These are phyloP conservation scores for Sakesphorus luctuosus DNA, from an alignment of 2,113 vertebrate species.

Conservation along the genomic window DNA sequence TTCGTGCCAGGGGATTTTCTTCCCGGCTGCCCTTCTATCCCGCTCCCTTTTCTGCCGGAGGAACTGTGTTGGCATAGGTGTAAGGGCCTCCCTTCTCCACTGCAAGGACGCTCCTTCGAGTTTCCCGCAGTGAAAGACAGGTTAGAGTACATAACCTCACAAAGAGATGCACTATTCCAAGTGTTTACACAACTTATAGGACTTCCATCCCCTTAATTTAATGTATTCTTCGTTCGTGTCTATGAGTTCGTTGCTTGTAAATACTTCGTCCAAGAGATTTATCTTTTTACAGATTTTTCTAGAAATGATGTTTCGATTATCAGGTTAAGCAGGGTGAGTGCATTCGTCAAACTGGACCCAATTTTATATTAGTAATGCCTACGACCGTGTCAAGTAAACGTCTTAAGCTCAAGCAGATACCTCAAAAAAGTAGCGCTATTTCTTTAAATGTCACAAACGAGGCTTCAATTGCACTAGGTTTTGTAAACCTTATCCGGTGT, in stretches of 20 bases:
- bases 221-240: constrained; percentile 71
- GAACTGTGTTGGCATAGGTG: not conserved
- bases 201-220: constrained; percentile 79
- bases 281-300: constrained; percentile 86
- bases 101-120: not conserved
- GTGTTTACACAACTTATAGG: constrained; percentile 78
- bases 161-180: constrained; percentile 78
- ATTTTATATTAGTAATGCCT: constrained; percentile 69
- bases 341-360: constrained; percentile 69
- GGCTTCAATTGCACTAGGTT: constrained; percentile 74
- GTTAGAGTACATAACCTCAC: constrained; percentile 57
- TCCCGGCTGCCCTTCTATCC: rapidly evolving
- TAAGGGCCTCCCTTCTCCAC: not conserved
- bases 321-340: constrained; percentile 72
- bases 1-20: not conserved
- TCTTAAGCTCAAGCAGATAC: constrained; percentile 69
- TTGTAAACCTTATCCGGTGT: constrained; percentile 63
- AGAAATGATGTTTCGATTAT: constrained; percentile 75
- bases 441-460: constrained; percentile 63
- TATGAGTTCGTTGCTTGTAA: constrained; percentile 80
- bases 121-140: constrained; percentile 22
- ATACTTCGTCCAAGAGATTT: constrained; percentile 83
- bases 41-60: not conserved
- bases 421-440: constrained; percentile 57
- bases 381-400: not conserved